A percentile compares a stretch with the other conserved stretches of the same genome.
Evolutionary conservation across 2,113 vertebrate genomes (phyloP).

Genomic region (Coreoperca whiteheadi): DNA sequence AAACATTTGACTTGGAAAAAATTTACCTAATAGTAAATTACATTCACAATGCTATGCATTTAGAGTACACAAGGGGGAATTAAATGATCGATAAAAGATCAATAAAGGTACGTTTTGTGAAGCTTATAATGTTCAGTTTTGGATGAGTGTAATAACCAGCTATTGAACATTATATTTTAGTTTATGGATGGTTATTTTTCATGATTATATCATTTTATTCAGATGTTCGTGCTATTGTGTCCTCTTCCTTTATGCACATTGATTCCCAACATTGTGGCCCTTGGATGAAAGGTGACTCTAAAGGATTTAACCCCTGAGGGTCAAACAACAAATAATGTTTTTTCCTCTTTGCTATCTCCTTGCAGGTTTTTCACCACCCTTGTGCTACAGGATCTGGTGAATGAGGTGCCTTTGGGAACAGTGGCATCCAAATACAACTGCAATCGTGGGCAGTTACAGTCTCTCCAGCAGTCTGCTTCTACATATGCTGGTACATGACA

Average conservation of each 20-base stretch:
- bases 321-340: background rate
- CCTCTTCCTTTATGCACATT: background rate
- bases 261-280: background rate
- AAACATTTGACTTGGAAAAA: background rate
- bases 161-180: background rate
- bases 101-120: background rate
- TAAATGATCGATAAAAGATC: background rate
- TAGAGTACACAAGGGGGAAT: too few relatives aligned
- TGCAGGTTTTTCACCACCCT: slow-evolving; percentile 97
- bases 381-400: slow-evolving; percentile 94
- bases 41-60: background rate
- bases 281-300: background rate
- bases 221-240: background rate
- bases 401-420: slow-evolving; percentile 89
- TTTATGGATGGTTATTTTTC: background rate
- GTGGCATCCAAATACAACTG: slow-evolving; percentile 94
- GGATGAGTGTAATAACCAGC: background rate
- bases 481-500: slow-evolving; percentile 90
- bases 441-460: slow-evolving; percentile 96
- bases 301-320: background rate
- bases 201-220: background rate
- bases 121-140: background rate
- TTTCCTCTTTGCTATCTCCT: slow-evolving; percentile 5
- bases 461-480: slow-evolving; percentile 96
- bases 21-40: background rate